Evolutionary conservation across 2,888 invertebrate genomes (phyloP).

Genomic region (Ennomos quercinarius): DNA sequence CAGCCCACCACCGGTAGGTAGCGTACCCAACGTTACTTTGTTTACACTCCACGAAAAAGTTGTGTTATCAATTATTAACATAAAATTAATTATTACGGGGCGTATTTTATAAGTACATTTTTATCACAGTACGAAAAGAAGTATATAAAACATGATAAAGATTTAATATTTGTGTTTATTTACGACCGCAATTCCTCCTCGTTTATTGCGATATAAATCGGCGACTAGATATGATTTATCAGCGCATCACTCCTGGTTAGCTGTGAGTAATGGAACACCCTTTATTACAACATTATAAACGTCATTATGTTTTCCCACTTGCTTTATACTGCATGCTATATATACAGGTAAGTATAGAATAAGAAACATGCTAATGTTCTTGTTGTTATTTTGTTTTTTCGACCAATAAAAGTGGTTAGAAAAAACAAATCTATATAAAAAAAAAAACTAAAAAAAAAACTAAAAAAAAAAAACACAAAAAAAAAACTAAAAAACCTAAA

Average conservation of each 20-base stretch:
- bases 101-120: background rate
- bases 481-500: too few relatives aligned
- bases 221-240: conserved; percentile 82
- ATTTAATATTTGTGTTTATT: conserved; percentile 72
- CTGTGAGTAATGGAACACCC: conserved; percentile 70
- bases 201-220: conserved; percentile 83
- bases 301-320: conserved; percentile 53
- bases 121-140: conserved; percentile 36
- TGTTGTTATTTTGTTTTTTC: too few relatives aligned
- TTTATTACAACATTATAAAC: conserved; percentile 74
- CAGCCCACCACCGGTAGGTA: too few relatives aligned
- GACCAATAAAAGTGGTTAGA: too few relatives aligned
- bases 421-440: too few relatives aligned
- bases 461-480: too few relatives aligned
- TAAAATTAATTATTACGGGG: too few relatives aligned
- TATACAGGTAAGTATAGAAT: background rate
- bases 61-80: too few relatives aligned
- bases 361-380: too few relatives aligned
- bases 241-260: conserved; percentile 81
- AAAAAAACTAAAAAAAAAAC: too few relatives aligned
- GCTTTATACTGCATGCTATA: conserved; percentile 14
- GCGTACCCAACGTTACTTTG: too few relatives aligned
- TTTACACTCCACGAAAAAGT: too few relatives aligned
- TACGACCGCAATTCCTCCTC: conserved; percentile 70
- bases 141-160: conserved; percentile 63